phyloP scores from a whole-genome alignment of 1,140 invertebrate species.

The Caenorhabditis briggsae region DNA sequence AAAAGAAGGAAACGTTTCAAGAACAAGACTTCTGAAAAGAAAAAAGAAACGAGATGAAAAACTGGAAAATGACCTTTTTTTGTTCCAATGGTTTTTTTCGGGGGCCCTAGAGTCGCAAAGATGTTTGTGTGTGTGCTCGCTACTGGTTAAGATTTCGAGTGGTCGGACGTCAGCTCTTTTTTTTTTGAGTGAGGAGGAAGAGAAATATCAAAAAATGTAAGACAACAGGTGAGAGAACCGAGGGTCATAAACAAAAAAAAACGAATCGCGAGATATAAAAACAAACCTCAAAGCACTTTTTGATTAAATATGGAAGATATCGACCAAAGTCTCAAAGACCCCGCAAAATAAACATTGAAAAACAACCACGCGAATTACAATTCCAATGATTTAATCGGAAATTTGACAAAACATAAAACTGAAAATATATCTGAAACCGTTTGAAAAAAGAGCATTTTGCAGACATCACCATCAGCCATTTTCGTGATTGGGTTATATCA shows the following conservation, averaged over 20 bases:
- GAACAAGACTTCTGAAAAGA: not conserved
- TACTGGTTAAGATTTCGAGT: conserved; percentile 53
- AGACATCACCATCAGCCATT: not conserved
- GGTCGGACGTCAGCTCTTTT: conserved; percentile 15
- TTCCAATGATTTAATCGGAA: too few species aligned
- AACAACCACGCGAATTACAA: too few species aligned
- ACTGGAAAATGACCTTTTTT: conserved; percentile 33
- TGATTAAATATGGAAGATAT: not conserved
- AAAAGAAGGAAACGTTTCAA: not conserved
- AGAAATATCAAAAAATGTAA: conserved; percentile 32
- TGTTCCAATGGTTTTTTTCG: not conserved
- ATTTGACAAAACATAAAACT: too few species aligned
- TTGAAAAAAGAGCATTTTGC: not conserved
- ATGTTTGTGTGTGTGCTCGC: conserved; percentile 37
- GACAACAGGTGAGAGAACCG: not conserved
- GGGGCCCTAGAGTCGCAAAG: not conserved
- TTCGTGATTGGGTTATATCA: conserved; percentile 19
- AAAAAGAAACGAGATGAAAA: not conserved
- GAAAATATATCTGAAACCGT: too few species aligned
- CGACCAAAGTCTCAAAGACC: too few species aligned
- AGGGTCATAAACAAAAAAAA: conserved; percentile 20
- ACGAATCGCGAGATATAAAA: not conserved
- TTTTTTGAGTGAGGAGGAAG: conserved; percentile 26
- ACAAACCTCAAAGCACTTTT: conserved; percentile 34
- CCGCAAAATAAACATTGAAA: too few species aligned